phyloP scores from a whole-genome alignment of 1,140 invertebrate species.

The Amphibalanus amphitrite region DNA sequence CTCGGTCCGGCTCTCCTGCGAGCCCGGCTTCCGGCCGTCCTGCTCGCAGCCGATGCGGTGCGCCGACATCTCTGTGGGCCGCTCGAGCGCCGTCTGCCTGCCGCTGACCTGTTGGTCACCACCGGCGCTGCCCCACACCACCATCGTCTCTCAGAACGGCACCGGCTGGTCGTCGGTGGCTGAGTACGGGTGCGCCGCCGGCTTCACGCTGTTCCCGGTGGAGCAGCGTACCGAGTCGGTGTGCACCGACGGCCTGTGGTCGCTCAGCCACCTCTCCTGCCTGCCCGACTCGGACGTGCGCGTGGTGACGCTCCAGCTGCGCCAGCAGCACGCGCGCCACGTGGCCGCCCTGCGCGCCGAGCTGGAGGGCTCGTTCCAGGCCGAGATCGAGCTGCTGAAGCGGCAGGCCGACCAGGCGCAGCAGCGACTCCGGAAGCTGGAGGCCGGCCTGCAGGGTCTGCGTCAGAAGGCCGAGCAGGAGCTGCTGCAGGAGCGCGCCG shows the following conservation, averaged over 20 bases:
- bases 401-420: neutral
- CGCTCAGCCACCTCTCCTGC: neutral
- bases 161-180: neutral
- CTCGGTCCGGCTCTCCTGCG: neutral
- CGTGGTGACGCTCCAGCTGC: neutral
- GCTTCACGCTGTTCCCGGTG: neutral
- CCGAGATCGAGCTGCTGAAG: neutral
- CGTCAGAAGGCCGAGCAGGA: neutral
- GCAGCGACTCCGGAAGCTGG: neutral
- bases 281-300: neutral
- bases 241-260: neutral
- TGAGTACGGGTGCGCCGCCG: neutral
- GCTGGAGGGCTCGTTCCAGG: neutral
- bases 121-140: neutral
- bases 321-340: neutral
- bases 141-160: neutral
- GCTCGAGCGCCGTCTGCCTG: neutral
- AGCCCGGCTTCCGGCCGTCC: neutral
- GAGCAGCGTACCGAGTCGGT: neutral
- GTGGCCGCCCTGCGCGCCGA: neutral
- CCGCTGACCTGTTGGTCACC: neutral
- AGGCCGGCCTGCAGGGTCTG: neutral
- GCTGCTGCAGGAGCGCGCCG: neutral
- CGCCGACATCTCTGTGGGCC: neutral
- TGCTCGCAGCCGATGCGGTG: neutral